Base-by-base conservation (phyloP, 1,140 invertebrate species). In the Drosophila prosaltans region DNA sequence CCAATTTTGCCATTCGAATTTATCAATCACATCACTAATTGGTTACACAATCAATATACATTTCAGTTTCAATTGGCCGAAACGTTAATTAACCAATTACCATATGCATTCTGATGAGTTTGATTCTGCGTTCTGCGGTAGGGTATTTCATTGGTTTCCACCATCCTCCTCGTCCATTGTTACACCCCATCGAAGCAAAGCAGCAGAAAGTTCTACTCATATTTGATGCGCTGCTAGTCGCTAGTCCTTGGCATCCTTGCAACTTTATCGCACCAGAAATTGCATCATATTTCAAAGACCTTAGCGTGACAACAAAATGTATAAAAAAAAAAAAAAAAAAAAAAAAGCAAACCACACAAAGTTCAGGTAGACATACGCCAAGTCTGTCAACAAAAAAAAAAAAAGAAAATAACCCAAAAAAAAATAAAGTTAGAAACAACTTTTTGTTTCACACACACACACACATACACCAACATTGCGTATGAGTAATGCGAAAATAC, bases 181-280 rank as follows among this genome's bases (percentile, higher is more conserved):
- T 67, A 43, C 26, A 64, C 55, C n/a, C 39, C 59, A 57, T 58
- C 64, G 82, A 88, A 88, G 82, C 8, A 51, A 51, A 51, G 45
- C 21, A 51, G 16, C 16, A 16, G 16, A 8, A 51, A 51, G 45
- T 51, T 51, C 75, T 72, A 74, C 67, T 77, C 66, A 77, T 68
- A 78, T 78, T 78, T 78, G 74, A 78, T 78, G 74, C 74, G 74
- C 74, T 77, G 64, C 66, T 54, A 77, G 45, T 51, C 45, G 45
- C 45, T 51, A 59, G 74, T 77, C 76, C 74, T 67, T 24, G 65
- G 73, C 66, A 80, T 82, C 79, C 80, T 80, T 83, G 83, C 80
- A 88, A 89, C 80, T 88, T 88, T 88, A 86, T 86, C 83, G 83
- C 72, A 57, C 72, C 83, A 89, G 80, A 89, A 88, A 88, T 89